Percentiles rank a stretch among this genome's conserved stretches.
Conservation (phyloP, 2,113 vertebrate genomes). For the Cryptomyrus ogoouensis region DNA sequence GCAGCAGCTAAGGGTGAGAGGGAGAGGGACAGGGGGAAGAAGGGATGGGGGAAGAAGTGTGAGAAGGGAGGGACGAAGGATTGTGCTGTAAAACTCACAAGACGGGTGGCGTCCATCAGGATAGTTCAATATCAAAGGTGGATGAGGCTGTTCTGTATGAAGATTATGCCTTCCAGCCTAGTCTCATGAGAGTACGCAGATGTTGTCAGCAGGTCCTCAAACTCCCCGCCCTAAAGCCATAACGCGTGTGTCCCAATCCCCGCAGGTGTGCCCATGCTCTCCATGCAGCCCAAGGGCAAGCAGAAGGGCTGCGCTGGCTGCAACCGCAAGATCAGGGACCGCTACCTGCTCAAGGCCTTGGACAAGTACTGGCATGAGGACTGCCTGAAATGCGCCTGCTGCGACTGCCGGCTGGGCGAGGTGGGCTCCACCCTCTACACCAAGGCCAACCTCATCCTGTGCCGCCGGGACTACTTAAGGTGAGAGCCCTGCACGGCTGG, state of each 20-base stretch:
- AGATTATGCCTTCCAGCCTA: conserved; percentile 50
- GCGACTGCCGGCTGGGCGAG: conserved; percentile 92
- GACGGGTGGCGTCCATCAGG: conserved; percentile 63
- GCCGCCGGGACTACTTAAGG: conserved; percentile 98
- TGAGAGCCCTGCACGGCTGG: conserved; percentile 50
- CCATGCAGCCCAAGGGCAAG: conserved; percentile 97
- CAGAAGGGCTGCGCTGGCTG: conserved; percentile 99
- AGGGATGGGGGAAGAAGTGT: neutral
- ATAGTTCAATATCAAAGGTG: conserved; percentile 68
- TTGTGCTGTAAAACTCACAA: conserved; percentile 64
- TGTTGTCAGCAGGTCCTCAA: conserved; percentile 49
- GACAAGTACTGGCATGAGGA: conserved; percentile 99
- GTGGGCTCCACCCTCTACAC: conserved; percentile 98
- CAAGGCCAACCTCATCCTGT: conserved; percentile 98
- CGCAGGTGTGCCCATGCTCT: conserved; percentile 96
- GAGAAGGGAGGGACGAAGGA: conserved; percentile 26
- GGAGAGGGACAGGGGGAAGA: conserved; percentile 8
- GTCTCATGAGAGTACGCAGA: conserved; percentile 60
- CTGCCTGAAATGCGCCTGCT: conserved; percentile 96
- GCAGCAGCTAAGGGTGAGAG: conserved; percentile 46
- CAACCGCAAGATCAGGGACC: conserved; percentile 99
- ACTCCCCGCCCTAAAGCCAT: conserved; percentile 21
- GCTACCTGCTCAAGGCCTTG: conserved; percentile 62
- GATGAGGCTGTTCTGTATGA: conserved; percentile 31
- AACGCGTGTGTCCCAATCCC: conserved; percentile 60